Evolutionary conservation across 92 coral and sea anemone genomes (phyloP), one percentile per base, ranked within the genome.

Genomic region (Virgularia gustaviana): DNA sequence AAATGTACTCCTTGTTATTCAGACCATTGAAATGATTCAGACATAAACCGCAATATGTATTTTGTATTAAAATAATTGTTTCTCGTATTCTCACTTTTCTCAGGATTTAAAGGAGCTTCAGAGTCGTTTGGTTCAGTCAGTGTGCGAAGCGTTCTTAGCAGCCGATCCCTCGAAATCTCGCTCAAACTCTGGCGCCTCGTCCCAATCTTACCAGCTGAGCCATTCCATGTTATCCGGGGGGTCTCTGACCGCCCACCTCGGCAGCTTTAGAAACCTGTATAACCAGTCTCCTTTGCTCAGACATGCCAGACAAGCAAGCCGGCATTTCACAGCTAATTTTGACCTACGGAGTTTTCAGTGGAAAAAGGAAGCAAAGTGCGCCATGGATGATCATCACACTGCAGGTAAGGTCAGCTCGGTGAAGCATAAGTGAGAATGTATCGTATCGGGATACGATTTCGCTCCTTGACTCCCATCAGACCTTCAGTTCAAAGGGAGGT

Each of bases 81-180:
- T 49, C 33, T 28, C 27, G 22, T 9, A 63, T 19, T 37, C 43
- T n/a, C n/a, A n/a, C n/a, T n/a, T 43, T 53, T 9, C 1, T 6
- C 72, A 92, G 98, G 90, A 92, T 72, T 83, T 92, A 8, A 90
- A 86, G 65, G 98, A 92, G 59, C 90, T 92, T 91, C 98, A 92
- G 47, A 83, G 96, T 57, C 91, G 90, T 38, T 81, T 89, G 49
- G 96, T 92, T 9, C 98, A 92, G 53, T 92, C 98, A 72, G 98
- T 91, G 22, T 92, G 98, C 73, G 98, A 92, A 49, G 88, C 90
- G 3, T 92, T 92, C 77, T 83, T 89, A 1, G 88, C 98, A 0
- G 88, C 88, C 13, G 98, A 92, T 70, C 74, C 88, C 23, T 72
- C 98, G 25, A 92, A 92, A 52, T 92, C 98, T 8, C 86, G 92